Conservation (phyloP, 2,888 invertebrate genomes). For the Stenolophus ochropezus region DNA sequence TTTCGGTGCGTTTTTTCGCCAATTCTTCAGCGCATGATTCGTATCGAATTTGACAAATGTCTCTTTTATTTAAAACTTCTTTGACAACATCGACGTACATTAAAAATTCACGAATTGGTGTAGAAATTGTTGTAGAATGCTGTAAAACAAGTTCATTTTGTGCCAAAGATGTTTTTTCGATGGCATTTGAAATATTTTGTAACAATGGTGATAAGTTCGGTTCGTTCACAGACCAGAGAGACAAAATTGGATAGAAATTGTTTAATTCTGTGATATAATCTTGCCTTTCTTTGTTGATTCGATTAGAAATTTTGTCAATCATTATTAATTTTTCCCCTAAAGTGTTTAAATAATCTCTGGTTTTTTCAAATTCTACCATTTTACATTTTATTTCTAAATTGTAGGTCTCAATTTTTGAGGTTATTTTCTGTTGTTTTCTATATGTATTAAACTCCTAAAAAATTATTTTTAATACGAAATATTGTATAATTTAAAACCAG, state of each 20-base stretch:
- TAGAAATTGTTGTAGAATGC: conserved; percentile 71
- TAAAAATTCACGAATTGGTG: conserved; percentile 78
- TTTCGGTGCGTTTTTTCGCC: conserved; percentile 77
- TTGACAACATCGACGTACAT: conserved; percentile 81
- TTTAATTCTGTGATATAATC: conserved; percentile 76
- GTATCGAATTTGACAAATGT: conserved; percentile 79
- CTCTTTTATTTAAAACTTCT: conserved; percentile 78
- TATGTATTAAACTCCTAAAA: not conserved
- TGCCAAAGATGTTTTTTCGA: conserved; percentile 74
- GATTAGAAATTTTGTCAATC: conserved; percentile 79
- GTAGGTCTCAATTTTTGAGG: conserved; percentile 76
- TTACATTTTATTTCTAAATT: conserved; percentile 76
- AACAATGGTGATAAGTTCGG: conserved; percentile 74
- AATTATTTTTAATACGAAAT: too few relatives aligned
- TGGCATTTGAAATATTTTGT: conserved; percentile 73
- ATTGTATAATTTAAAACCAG: too few relatives aligned
- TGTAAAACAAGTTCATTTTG: conserved; percentile 73
- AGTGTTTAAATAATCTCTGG: conserved; percentile 77
- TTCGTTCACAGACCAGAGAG: conserved; percentile 78
- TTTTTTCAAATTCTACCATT: conserved; percentile 78
- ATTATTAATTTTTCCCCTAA: conserved; percentile 78
- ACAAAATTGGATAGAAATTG: conserved; percentile 78
- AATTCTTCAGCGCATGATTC: conserved; percentile 80
- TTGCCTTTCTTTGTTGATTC: conserved; percentile 79
- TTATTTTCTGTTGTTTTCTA: conserved; percentile 77